Evolutionary conservation across 2,113 vertebrate species (phyloP), one percentile per base, ranked within the genome.

Genomic region (Phyllostomus hastatus): DNA sequence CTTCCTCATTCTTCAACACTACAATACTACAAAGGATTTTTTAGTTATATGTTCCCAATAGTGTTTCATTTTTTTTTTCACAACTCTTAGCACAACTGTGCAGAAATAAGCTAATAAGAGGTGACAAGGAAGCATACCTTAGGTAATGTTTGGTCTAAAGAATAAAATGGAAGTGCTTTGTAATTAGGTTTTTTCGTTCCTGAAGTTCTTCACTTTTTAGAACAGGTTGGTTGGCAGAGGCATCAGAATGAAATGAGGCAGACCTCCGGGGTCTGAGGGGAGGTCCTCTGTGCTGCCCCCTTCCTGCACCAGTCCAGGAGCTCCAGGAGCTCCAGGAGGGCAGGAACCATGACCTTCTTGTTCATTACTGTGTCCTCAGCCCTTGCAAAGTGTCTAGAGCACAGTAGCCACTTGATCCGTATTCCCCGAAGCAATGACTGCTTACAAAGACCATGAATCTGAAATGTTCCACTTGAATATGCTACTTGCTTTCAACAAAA

Each of bases 401-500:
- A 35, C 6, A 26, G 41, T 7, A 48, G 52, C 86, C 19, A 43
- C 35, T 73, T 52, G 22, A 48, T 75, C 46, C 16, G 16, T 69
- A 19, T 33, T 46, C 31, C 16, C 33, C 5, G 85, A 88, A 87
- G 57, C 46, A 38, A 7, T n/a, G 41, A 72, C 61, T 54, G 38
- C 41, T 81, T 54, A 26, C 80, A n/a, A 8, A 90, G 57, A 82
- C 79, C 86, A 93, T 64, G 72, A 59, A 10, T 95, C 90, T 75
- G 38, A 76, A 84, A 54, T 66, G 38, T 95, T 91, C 88, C 73
- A 33, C 75, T 85, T 38, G 95, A 84, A 50, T 33, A 26, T n/a
- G 61, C 82, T 95, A 61, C 66, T 92, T 78, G 82, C 89, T 94
- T 93, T 89, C 61, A 86, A 84, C 66, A 64, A 61, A 90, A 43